These are phyloP conservation scores for Phasianus colchicus DNA, from an alignment of 2,113 vertebrate species.

Conservation along the genomic window DNA sequence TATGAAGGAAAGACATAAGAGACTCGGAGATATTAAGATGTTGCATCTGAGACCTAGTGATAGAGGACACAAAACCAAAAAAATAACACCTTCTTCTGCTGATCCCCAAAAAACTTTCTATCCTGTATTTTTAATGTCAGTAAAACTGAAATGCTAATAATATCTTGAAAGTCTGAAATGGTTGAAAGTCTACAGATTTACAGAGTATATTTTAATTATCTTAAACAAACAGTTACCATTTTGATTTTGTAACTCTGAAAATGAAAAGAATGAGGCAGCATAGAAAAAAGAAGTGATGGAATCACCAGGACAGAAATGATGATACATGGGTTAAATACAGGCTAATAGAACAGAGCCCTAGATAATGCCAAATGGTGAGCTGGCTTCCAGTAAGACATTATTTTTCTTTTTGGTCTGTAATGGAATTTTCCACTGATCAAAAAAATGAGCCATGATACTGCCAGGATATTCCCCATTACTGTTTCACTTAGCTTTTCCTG, in stretches of 20 bases:
- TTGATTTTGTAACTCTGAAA: conserved; percentile 20
- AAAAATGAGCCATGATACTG: background rate
- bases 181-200: background rate
- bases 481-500: background rate
- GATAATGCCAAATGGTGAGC: conserved; percentile 15
- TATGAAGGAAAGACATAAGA: background rate
- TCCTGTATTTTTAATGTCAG: background rate
- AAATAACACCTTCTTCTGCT: background rate
- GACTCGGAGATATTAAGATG: background rate
- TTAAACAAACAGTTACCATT: conserved; percentile 38
- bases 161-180: conserved; percentile 1
- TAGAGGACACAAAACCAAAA: background rate
- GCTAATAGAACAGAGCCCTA: conserved; percentile 1
- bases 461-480: background rate
- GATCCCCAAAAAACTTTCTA: background rate
- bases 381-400: background rate
- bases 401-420: background rate
- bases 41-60: background rate
- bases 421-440: background rate
- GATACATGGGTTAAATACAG: conserved; percentile 44
- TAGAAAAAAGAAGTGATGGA: conserved; percentile 39
- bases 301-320: conserved; percentile 15
- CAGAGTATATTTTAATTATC: background rate
- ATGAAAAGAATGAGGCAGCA: conserved; percentile 23
- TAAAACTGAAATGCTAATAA: background rate